These are phyloP conservation scores for Ostrea denselamellosa DNA, from an alignment of 1,140 invertebrate genomes.

Conservation along the genomic window DNA sequence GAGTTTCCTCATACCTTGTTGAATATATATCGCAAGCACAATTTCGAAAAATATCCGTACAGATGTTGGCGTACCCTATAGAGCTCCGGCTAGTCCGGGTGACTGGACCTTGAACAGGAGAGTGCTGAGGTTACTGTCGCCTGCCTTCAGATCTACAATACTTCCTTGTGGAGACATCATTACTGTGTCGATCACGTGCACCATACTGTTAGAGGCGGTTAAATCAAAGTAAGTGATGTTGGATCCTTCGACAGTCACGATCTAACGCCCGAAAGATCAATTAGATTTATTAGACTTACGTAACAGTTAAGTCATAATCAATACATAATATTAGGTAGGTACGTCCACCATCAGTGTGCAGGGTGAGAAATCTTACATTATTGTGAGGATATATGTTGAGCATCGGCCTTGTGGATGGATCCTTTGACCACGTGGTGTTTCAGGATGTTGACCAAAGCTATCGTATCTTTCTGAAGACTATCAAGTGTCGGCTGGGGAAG, in stretches of 20 bases:
- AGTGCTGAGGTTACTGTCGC: constrained; percentile 54
- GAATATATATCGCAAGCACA: too few relatives aligned
- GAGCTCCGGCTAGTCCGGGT: constrained; percentile 55
- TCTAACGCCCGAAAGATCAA: constrained; percentile 28
- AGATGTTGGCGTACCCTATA: constrained; percentile 49
- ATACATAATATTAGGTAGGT: not conserved
- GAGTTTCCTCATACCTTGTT: not conserved
- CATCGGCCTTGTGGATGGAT: constrained; percentile 50
- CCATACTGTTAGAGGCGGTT: constrained; percentile 52
- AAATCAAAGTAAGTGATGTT: constrained; percentile 55
- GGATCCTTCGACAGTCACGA: constrained; percentile 58
- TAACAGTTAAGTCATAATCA: not conserved
- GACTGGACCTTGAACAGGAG: constrained; percentile 52
- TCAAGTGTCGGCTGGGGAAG: constrained; percentile 82
- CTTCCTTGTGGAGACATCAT: constrained; percentile 60
- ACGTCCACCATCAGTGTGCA: too few relatives aligned
- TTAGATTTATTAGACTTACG: not conserved
- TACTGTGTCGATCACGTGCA: constrained; percentile 60
- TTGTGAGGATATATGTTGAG: constrained; percentile 59
- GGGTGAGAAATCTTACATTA: constrained; percentile 33
- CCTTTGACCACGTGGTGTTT: constrained; percentile 85
- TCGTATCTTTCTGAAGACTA: constrained; percentile 82
- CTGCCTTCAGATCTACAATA: constrained; percentile 60
- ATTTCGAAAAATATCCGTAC: not conserved
- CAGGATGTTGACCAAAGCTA: constrained; percentile 85